phyloP scores from a whole-genome alignment of 2,113 vertebrate species.

The Muntiacus muntjak region DNA sequence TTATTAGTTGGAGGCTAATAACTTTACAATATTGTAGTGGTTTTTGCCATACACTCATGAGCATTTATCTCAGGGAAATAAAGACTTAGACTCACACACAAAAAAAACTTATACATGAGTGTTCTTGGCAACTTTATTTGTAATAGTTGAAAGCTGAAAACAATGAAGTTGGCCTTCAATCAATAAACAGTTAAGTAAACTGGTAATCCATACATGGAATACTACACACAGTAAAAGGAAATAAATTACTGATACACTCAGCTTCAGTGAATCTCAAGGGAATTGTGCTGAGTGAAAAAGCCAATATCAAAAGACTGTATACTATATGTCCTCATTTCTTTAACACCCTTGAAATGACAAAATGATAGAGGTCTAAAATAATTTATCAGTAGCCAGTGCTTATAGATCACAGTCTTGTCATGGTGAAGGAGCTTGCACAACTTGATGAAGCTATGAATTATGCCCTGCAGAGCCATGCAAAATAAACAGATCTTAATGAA shows the following conservation, averaged over 20 bases:
- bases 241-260: background rate
- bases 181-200: background rate
- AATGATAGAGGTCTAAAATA: background rate
- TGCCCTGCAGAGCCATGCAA: rapidly evolving
- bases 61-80: background rate
- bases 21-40: no score
- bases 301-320: background rate
- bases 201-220: no score
- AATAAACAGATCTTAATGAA: background rate
- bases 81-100: no score
- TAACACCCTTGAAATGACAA: background rate
- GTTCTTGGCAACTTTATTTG: no score
- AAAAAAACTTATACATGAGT: background rate
- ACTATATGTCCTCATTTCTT: background rate
- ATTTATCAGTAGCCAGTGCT: background rate
- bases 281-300: background rate
- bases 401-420: background rate
- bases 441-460: background rate
- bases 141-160: background rate
- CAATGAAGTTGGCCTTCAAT: background rate
- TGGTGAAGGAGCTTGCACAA: background rate
- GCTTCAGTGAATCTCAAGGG: background rate
- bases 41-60: no score
- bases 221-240: background rate
- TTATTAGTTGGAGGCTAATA: no score